Evolutionary conservation across 2,888 invertebrate genomes (phyloP).

Genomic region (Sthenelais limicola): DNA sequence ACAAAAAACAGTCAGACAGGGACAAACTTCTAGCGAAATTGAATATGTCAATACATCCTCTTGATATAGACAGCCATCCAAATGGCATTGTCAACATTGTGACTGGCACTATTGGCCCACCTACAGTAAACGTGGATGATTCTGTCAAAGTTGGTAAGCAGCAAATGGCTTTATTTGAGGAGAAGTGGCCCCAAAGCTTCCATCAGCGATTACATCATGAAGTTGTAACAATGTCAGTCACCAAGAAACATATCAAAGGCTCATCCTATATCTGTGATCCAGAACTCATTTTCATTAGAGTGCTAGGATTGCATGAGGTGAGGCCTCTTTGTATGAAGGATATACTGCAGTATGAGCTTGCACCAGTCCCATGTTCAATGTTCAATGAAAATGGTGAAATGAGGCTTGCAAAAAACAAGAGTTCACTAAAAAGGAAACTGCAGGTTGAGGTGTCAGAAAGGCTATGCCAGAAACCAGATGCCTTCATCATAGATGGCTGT

Average conservation of each 20-base stretch:
- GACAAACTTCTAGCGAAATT: conserved; percentile 41
- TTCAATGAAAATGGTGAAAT: conserved; percentile 42
- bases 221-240: conserved; percentile 41
- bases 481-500: conserved; percentile 36
- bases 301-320: conserved; percentile 37
- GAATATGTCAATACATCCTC: conserved; percentile 43
- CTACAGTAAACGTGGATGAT: conserved; percentile 36
- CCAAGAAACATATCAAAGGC: conserved; percentile 32
- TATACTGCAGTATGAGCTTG: conserved; percentile 37
- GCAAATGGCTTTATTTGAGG: conserved; percentile 26
- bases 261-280: conserved; percentile 34
- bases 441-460: conserved; percentile 41
- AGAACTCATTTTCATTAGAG: conserved; percentile 42
- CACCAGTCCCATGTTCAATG: conserved; percentile 43
- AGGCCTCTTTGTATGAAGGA: conserved; percentile 33
- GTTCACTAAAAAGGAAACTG: conserved; percentile 39
- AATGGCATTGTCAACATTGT: conserved; percentile 38
- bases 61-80: conserved; percentile 36
- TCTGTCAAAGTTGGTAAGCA: conserved; percentile 25
- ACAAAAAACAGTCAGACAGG: conserved; percentile 46
- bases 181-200: conserved; percentile 31
- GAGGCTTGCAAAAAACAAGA: conserved; percentile 40
- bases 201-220: conserved; percentile 9
- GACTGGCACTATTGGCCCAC: conserved; percentile 30
- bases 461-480: conserved; percentile 1